phyloP scores from a whole-genome alignment of 1,140 invertebrate genomes.

The Halictus rubicundus region DNA sequence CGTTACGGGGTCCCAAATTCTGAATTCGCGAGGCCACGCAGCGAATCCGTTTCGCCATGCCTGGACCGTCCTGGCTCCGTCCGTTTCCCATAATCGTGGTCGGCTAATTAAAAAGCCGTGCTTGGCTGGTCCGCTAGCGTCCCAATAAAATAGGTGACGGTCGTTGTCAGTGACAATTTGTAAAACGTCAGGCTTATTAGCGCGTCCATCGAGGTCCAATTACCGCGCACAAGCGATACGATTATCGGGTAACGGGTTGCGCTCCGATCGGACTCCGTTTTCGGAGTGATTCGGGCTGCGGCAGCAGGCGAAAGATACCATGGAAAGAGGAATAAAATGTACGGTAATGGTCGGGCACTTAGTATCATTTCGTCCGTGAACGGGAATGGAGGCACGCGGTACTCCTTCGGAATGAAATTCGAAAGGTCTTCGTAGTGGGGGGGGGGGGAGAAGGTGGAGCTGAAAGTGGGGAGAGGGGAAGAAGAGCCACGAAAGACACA shows the following conservation, averaged over 20 bases:
- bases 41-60: too few relatives aligned
- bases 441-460: too few relatives aligned
- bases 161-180: constrained; percentile 46
- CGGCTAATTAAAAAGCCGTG: too few relatives aligned
- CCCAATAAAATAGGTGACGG: not conserved
- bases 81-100: too few relatives aligned
- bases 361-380: constrained; percentile 50
- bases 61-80: too few relatives aligned
- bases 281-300: constrained; percentile 19
- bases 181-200: constrained; percentile 31
- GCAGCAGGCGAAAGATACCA: constrained; percentile 15
- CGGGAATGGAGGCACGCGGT: constrained; percentile 14
- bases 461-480: not conserved
- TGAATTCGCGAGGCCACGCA: too few relatives aligned
- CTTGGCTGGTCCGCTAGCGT: not conserved
- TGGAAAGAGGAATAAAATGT: constrained; percentile 38
- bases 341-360: constrained; percentile 57
- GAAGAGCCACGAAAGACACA: constrained; percentile 51
- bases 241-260: constrained; percentile 50
- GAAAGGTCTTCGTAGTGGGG: constrained; percentile 12
- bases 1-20: constrained; percentile 18
- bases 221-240: constrained; percentile 44
- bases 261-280: not conserved
- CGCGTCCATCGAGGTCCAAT: constrained; percentile 30
- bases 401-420: constrained; percentile 21